Evolutionary conservation across 2,113 vertebrate genomes (phyloP).

Genomic region (Heptranchias perlo): DNA sequence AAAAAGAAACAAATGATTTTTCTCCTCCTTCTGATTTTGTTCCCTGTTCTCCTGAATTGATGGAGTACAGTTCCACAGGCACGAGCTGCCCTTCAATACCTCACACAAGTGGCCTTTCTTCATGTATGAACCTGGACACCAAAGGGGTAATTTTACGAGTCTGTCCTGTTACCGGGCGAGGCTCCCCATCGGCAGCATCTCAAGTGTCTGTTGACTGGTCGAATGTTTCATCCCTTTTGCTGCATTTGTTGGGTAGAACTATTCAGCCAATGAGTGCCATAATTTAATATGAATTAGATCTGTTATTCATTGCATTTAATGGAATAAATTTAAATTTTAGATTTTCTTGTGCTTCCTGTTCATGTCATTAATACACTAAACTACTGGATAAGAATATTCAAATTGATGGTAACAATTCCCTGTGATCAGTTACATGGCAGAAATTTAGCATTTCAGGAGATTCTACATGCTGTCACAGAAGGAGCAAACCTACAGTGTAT

Average conservation of each 20-base stretch:
- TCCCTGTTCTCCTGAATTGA: not conserved
- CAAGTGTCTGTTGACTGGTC: slow-evolving; percentile 17
- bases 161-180: not conserved
- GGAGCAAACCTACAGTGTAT: not conserved
- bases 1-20: not conserved
- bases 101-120: not conserved
- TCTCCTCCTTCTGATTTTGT: not conserved
- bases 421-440: not conserved
- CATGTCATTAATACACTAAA: not conserved
- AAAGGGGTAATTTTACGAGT: not conserved
- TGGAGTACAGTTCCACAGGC: not conserved
- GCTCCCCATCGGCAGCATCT: not conserved
- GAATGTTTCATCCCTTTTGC: slow-evolving; percentile 17
- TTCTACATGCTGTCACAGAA: not conserved
- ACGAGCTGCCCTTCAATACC: not conserved
- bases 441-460: not conserved
- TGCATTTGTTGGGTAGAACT: not conserved
- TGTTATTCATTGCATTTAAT: not conserved
- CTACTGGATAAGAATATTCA: not conserved
- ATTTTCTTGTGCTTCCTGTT: not conserved
- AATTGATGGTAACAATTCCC: not conserved
- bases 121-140: not conserved
- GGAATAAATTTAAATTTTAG: slow-evolving; percentile 2
- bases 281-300: not conserved
- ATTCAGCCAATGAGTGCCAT: not conserved